Evolutionary conservation across 2,888 invertebrate genomes (phyloP).

Genomic region (Euplagia quadripunctaria): DNA sequence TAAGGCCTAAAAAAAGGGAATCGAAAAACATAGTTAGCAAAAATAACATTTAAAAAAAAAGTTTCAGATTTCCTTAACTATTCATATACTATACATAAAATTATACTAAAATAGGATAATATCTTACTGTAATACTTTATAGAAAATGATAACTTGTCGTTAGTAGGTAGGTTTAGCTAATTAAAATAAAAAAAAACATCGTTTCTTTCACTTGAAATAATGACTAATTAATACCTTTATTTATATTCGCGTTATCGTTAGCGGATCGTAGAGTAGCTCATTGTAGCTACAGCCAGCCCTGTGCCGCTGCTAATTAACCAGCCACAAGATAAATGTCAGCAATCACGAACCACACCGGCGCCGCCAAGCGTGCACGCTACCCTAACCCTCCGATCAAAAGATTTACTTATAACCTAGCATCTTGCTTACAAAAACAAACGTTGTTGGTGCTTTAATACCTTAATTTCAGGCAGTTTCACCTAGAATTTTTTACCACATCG

Average conservation of each 20-base stretch:
- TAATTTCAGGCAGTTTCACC: background rate
- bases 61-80: too few species aligned
- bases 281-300: constrained; percentile 62
- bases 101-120: too few species aligned
- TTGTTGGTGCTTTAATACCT: background rate
- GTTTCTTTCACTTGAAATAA: background rate
- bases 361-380: constrained; percentile 57
- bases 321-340: constrained; percentile 81
- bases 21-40: too few species aligned
- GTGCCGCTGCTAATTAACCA: constrained; percentile 73
- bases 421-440: constrained; percentile 4
- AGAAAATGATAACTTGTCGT: too few species aligned
- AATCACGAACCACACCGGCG: constrained; percentile 73
- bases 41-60: too few species aligned
- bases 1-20: too few species aligned
- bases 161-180: too few species aligned
- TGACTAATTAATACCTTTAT: constrained; percentile 8
- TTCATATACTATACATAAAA: too few species aligned
- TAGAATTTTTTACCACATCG: background rate
- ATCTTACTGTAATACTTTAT: too few species aligned
- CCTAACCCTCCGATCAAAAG: constrained; percentile 47
- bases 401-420: constrained; percentile 64
- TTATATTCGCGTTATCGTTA: constrained; percentile 23
- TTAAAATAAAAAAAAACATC: too few species aligned
- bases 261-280: constrained; percentile 45